phyloP scores from a whole-genome alignment of 2,797 vertebrate species.

The Ctenosaura bakeri region DNA sequence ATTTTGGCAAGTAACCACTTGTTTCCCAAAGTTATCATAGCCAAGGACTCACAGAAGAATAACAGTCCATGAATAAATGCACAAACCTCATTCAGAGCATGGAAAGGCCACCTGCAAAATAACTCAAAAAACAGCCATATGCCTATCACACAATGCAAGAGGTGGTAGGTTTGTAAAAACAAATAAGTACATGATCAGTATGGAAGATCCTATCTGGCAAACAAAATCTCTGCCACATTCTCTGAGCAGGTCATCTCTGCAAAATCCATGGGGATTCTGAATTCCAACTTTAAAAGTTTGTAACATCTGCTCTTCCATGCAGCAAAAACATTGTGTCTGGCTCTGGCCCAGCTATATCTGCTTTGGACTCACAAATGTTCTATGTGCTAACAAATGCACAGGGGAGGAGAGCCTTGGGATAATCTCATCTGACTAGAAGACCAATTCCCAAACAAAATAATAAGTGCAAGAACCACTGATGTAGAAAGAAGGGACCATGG shows the following conservation, averaged over 20 bases:
- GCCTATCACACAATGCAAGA: not conserved
- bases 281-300: not conserved
- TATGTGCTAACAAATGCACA: not conserved
- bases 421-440: constrained; percentile 3
- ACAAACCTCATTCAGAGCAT: not conserved
- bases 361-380: not conserved
- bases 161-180: not conserved
- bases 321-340: not conserved
- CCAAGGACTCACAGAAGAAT: not conserved
- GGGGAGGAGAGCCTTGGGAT: not conserved
- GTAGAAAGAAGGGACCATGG: not conserved
- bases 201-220: not conserved
- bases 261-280: not conserved
- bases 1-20: not conserved
- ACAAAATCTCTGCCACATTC: not conserved
- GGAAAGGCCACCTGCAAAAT: not conserved
- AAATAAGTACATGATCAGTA: not conserved
- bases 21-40: not conserved
- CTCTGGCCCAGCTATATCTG: not conserved
- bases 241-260: not conserved
- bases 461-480: constrained; percentile 11
- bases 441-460: not conserved
- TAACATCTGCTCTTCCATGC: not conserved
- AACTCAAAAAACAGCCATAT: not conserved
- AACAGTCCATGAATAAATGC: not conserved